phyloP scores from a whole-genome alignment of 2,797 vertebrate species.

The Gymnoscopelus microlampas region DNA sequence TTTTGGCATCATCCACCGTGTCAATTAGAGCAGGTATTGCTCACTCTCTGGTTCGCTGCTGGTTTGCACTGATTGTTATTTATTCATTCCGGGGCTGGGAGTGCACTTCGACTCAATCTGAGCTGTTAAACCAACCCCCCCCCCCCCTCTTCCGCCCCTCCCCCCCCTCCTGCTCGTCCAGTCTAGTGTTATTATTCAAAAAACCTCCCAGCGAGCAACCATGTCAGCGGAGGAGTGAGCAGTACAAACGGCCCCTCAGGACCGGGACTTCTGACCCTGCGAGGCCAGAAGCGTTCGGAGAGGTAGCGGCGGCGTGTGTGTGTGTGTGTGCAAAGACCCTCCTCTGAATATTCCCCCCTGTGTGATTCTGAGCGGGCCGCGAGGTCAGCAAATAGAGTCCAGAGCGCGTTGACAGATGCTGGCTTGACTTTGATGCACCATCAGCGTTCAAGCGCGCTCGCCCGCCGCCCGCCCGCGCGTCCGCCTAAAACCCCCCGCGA shows the following conservation, averaged over 20 bases:
- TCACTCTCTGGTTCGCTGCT: conserved; percentile 55
- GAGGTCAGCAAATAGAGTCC: conserved; percentile 76
- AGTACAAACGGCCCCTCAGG: conserved; percentile 56
- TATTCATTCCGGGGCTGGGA: conserved; percentile 54
- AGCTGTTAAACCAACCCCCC: conserved; percentile 21
- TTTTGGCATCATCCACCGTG: conserved; percentile 40
- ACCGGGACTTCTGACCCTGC: conserved; percentile 51
- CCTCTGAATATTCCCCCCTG: conserved; percentile 65
- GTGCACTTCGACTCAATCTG: conserved; percentile 39
- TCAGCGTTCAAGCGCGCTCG: conserved; percentile 67
- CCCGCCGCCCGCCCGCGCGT: conserved; percentile 41
- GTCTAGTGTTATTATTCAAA: not conserved
- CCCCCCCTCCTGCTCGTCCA: no score
- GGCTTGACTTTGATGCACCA: conserved; percentile 79
- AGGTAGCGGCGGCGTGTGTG: conserved; percentile 48
- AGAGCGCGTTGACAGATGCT: conserved; percentile 78
- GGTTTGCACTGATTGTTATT: conserved; percentile 61
- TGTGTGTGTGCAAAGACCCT: conserved; percentile 43
- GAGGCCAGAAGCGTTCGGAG: conserved; percentile 17
- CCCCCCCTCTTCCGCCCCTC: no score
- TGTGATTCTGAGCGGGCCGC: conserved; percentile 53
- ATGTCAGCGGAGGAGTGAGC: conserved; percentile 44
- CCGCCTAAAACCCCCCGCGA: conserved; percentile 59
- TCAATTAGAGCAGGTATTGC: conserved; percentile 66
- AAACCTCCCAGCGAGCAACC: conserved; percentile 36